phyloP scores from a whole-genome alignment of 1,140 invertebrate genomes.

The Drosophila sp. region DNA sequence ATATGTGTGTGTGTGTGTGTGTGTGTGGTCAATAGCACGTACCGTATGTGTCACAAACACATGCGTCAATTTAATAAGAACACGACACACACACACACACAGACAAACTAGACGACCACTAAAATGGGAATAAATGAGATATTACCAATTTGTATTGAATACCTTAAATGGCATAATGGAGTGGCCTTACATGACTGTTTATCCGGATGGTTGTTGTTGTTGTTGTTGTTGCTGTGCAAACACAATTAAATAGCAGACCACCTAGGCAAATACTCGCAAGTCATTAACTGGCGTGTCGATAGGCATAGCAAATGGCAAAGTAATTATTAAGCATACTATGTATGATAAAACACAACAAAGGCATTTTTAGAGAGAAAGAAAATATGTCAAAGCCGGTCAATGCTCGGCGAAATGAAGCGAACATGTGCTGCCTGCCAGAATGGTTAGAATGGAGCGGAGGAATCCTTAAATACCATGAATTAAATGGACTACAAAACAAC shows the following conservation, averaged over 20 bases:
- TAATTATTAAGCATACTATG: conserved; percentile 60
- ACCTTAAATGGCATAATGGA: conserved; percentile 71
- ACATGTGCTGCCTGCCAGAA: conserved; percentile 61
- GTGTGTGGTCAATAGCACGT: conserved; percentile 58
- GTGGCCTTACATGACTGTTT: conserved; percentile 43
- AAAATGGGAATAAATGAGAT: conserved; percentile 75
- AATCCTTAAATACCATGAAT: conserved; percentile 67
- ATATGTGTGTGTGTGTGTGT: conserved; percentile 43
- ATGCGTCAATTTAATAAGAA: conserved; percentile 61
- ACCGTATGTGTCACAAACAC: conserved; percentile 49
- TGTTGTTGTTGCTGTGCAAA: conserved; percentile 40
- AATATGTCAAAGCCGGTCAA: conserved; percentile 70
- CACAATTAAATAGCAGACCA: conserved; percentile 60
- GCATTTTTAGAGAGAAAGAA: conserved; percentile 25
- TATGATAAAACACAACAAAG: conserved; percentile 51
- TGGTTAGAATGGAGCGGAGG: conserved; percentile 30
- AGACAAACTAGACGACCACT: conserved; percentile 29
- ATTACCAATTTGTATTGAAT: conserved; percentile 81
- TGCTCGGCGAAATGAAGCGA: conserved; percentile 65
- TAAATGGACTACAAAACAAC: conserved; percentile 77
- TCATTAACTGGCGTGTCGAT: conserved; percentile 65
- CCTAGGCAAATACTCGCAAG: conserved; percentile 68
- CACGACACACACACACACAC: conserved; percentile 32
- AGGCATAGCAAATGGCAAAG: conserved; percentile 62
- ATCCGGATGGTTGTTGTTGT: neutral